Base-by-base conservation (phyloP, 2,797 vertebrate species). In the Cuniculus paca region DNA sequence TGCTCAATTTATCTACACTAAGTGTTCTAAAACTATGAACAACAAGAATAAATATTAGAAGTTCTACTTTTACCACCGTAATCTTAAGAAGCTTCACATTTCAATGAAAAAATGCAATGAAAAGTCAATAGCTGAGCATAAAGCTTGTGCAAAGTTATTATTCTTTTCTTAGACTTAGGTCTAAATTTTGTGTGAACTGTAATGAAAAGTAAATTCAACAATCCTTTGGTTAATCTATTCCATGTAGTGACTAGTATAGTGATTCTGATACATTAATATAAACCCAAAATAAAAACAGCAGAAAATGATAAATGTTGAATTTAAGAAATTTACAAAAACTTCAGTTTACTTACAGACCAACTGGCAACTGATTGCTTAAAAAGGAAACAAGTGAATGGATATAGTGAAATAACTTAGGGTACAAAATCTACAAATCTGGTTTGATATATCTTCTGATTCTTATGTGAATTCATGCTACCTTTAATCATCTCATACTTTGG, bases 101-200 rank as follows among this genome's bases (percentile, higher is more conserved):
- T 83, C 70, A 83, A 68, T 92, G 34, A 24, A 74, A 65, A 91
- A 89, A 48, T 60, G 16, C 39, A 79, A 90, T 65, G 19, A 90
- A 52, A 82, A 42, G 14, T 65, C 31, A n/a, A 19, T 42, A 78
- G 48, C 52, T 36, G 16, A 81, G 14, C 12, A 24, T 83, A 52
- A 74, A 11, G 16, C 42, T 56, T 39, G 45, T 28, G 75, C n/a
- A 65, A 63, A 72, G 84, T 61, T 75, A 42, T 61, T 82, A 12
- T 39, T 86, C 84, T 89, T 14, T 60, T 20, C 22, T 90, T 48
- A 22, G 42, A 48, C 8, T 78, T 48, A 72, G 48, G 24, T 31
- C 8, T 91, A n/a, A 94, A 36, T 10, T 65, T 94, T 3, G 36
- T 28, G 9, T 82, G 36, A 87, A 88, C 50, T 68, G 79, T 42